phyloP scores from a whole-genome alignment of 37 sponge, comb jelly and placozoan genomes.

The Halisarca cf. caerulea region DNA sequence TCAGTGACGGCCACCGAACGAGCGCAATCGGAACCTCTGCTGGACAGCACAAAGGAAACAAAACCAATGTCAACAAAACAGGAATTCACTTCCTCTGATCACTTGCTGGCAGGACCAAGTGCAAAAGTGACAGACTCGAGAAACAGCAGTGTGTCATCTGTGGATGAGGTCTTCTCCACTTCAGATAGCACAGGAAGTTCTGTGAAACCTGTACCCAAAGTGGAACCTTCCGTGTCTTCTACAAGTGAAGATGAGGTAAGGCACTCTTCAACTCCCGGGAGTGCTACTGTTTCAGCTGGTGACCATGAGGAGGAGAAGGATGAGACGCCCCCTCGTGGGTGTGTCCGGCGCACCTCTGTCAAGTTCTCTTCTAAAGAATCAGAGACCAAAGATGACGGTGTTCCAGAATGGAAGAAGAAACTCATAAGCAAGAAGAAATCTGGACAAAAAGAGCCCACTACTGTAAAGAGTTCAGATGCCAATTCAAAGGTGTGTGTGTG shows the following conservation, averaged over 20 bases:
- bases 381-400: background rate
- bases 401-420: conserved; percentile 15
- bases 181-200: background rate
- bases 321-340: conserved; percentile 4
- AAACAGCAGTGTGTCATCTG: background rate
- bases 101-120: background rate
- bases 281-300: background rate
- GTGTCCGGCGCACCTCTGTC: background rate
- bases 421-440: background rate
- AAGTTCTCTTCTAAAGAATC: background rate
- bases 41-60: background rate
- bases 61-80: background rate
- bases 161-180: background rate
- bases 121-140: background rate
- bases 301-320: conserved; percentile 16
- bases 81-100: background rate
- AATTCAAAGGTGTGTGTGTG: background rate
- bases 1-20: background rate
- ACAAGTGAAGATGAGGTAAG: background rate
- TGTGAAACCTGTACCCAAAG: background rate
- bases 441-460: background rate
- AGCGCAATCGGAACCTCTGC: background rate
- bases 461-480: background rate
- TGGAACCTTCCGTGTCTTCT: background rate
- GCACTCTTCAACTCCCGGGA: background rate